Evolutionary conservation across 2,888 invertebrate species (phyloP).

Genomic region (Biston betularia): DNA sequence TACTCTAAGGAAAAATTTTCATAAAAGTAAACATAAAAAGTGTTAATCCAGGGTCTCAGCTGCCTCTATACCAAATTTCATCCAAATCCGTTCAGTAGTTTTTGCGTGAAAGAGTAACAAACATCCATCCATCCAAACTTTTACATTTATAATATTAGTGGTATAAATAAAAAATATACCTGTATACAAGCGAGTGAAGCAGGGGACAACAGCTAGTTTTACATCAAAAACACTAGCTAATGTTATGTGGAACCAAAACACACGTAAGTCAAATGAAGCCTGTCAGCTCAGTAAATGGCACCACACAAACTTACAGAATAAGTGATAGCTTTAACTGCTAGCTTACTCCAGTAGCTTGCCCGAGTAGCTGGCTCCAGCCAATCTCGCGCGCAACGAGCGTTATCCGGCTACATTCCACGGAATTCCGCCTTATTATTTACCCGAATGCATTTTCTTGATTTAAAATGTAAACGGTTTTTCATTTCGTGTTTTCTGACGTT

Average conservation of each 20-base stretch:
- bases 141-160: too few species aligned
- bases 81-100: too few species aligned
- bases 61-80: too few species aligned
- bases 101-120: too few species aligned
- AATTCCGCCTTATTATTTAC: constrained; percentile 25
- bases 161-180: too few species aligned
- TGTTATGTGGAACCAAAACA: neutral
- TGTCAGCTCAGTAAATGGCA: constrained; percentile 18
- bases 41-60: too few species aligned
- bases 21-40: too few species aligned
- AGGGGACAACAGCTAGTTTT: neutral
- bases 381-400: constrained; percentile 16
- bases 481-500: constrained; percentile 36
- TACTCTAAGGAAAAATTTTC: too few species aligned
- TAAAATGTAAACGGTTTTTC: constrained; percentile 42
- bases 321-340: neutral
- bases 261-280: constrained; percentile 15
- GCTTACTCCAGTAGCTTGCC: neutral
- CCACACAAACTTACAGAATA: constrained; percentile 8
- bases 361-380: constrained; percentile 20
- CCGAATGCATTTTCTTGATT: constrained; percentile 32
- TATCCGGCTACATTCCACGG: constrained; percentile 18
- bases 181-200: neutral
- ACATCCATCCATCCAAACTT: too few species aligned
- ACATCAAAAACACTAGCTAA: neutral